phyloP scores from a whole-genome alignment of 2,797 vertebrate species.

The Cichlasoma orientale region DNA sequence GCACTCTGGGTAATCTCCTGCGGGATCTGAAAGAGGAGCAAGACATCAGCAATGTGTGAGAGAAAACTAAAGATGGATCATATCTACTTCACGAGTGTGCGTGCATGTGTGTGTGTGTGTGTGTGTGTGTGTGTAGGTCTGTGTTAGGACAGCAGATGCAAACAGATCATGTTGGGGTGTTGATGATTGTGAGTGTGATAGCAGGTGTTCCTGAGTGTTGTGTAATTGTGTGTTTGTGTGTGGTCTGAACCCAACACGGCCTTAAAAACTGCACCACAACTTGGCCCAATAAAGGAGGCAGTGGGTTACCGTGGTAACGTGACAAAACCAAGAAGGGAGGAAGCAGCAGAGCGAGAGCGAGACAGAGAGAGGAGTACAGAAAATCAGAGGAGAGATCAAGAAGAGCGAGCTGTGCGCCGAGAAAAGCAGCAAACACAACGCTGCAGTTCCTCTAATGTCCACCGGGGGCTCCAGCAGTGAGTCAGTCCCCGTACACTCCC shows the following conservation, averaged over 20 bases:
- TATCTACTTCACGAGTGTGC: not conserved
- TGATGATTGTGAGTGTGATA: conserved; percentile 14
- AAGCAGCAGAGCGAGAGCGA: not conserved
- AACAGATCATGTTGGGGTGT: conserved; percentile 11
- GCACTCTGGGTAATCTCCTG: conserved; percentile 68
- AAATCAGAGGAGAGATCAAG: not conserved
- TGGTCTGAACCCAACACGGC: conserved; percentile 26
- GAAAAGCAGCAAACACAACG: rapidly evolving
- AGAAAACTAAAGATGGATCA: not conserved
- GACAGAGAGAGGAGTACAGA: not conserved
- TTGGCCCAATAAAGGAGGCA: conserved; percentile 42
- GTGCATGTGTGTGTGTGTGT: not conserved
- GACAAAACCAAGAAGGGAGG: conserved; percentile 39
- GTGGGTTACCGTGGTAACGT: conserved; percentile 64
- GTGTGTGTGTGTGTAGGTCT: conserved; percentile 1
- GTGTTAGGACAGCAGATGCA: not conserved
- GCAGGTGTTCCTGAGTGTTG: not conserved
- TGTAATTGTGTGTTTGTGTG: conserved; percentile 3
- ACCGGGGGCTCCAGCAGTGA: not conserved
- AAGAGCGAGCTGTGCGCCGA: not conserved
- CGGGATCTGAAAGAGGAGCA: conserved; percentile 51
- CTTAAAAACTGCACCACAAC: conserved; percentile 54
- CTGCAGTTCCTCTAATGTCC: not conserved
- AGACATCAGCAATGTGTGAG: conserved; percentile 33
- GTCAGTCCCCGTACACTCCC: too few relatives aligned